phyloP scores from a whole-genome alignment of 1,140 invertebrate genomes.

The Cyclina sinensis region DNA sequence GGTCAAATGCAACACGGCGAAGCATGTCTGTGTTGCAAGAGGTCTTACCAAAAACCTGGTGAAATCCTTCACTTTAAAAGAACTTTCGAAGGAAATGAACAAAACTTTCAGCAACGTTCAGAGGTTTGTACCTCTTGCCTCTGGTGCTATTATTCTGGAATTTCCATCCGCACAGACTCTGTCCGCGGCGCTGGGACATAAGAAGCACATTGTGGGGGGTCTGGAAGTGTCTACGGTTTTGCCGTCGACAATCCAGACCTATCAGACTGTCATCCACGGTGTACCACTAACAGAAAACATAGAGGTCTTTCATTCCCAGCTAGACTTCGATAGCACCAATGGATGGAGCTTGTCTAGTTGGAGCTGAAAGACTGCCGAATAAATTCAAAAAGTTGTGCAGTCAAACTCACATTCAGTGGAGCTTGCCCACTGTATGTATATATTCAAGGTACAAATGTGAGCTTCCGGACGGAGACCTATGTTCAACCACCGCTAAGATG shows the following conservation, averaged over 20 bases:
- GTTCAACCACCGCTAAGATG: not conserved
- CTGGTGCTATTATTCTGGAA: not conserved
- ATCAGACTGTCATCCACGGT: not conserved
- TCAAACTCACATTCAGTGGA: not conserved
- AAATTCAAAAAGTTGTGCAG: not conserved
- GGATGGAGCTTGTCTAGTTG: not conserved
- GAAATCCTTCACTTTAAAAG: no score
- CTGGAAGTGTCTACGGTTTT: not conserved
- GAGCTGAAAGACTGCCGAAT: not conserved
- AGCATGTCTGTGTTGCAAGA: no score
- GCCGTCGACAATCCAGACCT: not conserved
- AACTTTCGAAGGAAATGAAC: no score
- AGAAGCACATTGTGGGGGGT: not conserved
- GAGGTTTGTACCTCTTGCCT: not conserved
- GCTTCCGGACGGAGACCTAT: not conserved
- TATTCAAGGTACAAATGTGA: not conserved
- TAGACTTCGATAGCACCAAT: not conserved
- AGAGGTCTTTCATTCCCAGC: not conserved
- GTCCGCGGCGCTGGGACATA: not conserved
- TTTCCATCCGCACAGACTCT: not conserved
- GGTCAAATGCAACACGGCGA: no score
- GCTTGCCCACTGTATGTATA: not conserved
- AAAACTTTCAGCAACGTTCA: no score
- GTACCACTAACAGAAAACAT: not conserved
- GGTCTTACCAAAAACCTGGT: no score